Percentiles rank a stretch among this genome's conserved stretches.
Evolutionary conservation across 2,113 vertebrate species (phyloP).

Genomic region (human (Homo sapiens)): DNA sequence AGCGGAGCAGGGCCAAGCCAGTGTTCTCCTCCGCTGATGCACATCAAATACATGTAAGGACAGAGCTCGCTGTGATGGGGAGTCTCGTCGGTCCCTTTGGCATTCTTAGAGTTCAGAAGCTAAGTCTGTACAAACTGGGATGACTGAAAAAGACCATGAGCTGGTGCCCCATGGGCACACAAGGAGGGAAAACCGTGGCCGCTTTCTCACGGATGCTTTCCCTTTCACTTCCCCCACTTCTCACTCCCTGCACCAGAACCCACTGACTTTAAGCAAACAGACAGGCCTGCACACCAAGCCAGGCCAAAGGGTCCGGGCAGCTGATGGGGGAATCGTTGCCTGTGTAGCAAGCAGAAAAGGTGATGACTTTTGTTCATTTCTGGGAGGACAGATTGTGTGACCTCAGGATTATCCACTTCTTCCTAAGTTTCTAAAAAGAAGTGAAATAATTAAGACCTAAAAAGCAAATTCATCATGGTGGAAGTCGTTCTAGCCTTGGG

Average conservation of each 20-base stretch:
- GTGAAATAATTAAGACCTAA: not conserved
- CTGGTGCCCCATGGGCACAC: not conserved
- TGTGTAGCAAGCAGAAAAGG: not conserved
- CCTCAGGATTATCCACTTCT: accelerated
- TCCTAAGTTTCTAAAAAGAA: not conserved
- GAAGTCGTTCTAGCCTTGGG: not conserved
- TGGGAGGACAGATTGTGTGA: not conserved
- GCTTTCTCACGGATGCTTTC: not conserved
- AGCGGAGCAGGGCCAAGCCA: not conserved
- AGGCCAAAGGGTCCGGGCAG: not conserved
- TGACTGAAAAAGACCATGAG: not conserved
- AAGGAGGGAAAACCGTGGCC: no score
- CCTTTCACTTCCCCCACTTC: not conserved
- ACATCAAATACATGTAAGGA: not conserved
- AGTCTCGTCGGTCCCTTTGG: not conserved
- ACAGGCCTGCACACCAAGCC: no score
- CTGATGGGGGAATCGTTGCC: no score
- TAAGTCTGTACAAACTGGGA: not conserved
- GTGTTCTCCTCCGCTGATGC: not conserved
- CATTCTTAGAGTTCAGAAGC: not conserved
- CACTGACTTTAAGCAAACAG: no score
- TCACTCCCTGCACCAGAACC: accelerated
- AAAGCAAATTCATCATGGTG: accelerated
- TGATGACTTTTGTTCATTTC: accelerated
- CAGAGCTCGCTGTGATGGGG: not conserved